Base-by-base conservation (phyloP, 2,888 invertebrate genomes). In the Adelphocoris suturalis region DNA sequence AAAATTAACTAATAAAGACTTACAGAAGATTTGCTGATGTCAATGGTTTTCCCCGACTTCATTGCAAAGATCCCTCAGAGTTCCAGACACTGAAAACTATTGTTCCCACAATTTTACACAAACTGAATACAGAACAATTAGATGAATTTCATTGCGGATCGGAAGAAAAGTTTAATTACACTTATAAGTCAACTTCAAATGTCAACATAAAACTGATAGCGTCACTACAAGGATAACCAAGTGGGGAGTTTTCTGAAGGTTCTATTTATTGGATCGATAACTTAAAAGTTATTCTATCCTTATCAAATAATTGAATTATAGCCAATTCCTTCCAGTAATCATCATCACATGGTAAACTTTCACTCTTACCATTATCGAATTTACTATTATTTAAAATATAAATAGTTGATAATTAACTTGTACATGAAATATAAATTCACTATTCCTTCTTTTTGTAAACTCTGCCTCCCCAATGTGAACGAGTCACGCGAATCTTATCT, bases 11-110 rank as follows among this genome's bases (percentile, higher is more conserved):
- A 7, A 37, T 37, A 7, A 37, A 7, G 37, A 91, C 92, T 90
- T 90, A 92, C 92, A 23, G 91, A 92, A 37, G 92, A 91, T 91
- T 92, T 92, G 84, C 92, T 92, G 82, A 92, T 91, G 75, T 92
- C 91, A 46, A 92, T 91, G 16, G 87, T 48, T 68, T 90, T 91
- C 0, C 91, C 91, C 16, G 92, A 91, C 23, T 91, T 91, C 91
- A 92, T 92, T 13, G 19, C 86, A 28, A 27, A 23, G 19, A 23
- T 9, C 61, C 23, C 9, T 23, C 27, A 19, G 19, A n/a, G 14
- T 19, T n/a, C 16, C 19, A n/a, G 16, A 57, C 57, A 57, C 57
- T 57, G 11, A 57, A 3, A 2, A 13, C 57, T 57, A 57, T n/a
- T 57, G 52, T 12, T 5, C 7, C 5, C 57, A 7, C 7, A 57